Conservation (phyloP, 1,140 invertebrate genomes). For the Lepidotrigona ventralis region DNA sequence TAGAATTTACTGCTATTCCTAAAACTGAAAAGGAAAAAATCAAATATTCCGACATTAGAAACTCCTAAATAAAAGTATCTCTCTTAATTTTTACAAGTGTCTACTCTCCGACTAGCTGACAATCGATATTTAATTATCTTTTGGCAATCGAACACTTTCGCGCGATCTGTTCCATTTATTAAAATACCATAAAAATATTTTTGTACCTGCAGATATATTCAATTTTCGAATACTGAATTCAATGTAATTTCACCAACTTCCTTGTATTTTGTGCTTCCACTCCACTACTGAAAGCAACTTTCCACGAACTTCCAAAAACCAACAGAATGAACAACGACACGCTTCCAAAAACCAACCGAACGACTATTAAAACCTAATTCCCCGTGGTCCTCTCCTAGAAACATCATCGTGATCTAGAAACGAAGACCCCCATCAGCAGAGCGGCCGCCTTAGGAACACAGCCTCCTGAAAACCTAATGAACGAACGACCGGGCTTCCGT, state of each 20-base stretch:
- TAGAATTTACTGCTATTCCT: no score
- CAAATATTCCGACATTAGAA: neutral
- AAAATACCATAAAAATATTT: no score
- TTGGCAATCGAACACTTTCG: no score
- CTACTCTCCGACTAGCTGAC: no score
- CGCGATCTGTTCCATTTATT: no score
- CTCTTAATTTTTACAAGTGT: neutral
- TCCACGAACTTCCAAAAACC: neutral
- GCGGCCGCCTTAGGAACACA: neutral
- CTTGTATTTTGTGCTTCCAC: no score
- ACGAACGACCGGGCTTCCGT: slow-evolving; percentile 27
- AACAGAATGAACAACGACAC: neutral
- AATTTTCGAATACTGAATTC: no score
- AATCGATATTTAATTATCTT: no score
- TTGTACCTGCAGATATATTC: no score
- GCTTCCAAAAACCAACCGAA: neutral
- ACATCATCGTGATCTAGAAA: neutral
- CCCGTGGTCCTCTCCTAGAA: neutral
- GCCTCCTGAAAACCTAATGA: slow-evolving; percentile 11
- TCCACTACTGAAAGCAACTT: no score
- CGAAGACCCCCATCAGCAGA: neutral
- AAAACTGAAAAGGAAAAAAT: neutral
- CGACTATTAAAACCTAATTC: neutral
- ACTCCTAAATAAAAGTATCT: neutral
- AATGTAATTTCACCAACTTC: no score